A percentile compares a stretch with the other conserved stretches of the same genome.
These are phyloP conservation scores for Formica exsecta DNA, from an alignment of 1,140 invertebrate species.

Conservation along the genomic window DNA sequence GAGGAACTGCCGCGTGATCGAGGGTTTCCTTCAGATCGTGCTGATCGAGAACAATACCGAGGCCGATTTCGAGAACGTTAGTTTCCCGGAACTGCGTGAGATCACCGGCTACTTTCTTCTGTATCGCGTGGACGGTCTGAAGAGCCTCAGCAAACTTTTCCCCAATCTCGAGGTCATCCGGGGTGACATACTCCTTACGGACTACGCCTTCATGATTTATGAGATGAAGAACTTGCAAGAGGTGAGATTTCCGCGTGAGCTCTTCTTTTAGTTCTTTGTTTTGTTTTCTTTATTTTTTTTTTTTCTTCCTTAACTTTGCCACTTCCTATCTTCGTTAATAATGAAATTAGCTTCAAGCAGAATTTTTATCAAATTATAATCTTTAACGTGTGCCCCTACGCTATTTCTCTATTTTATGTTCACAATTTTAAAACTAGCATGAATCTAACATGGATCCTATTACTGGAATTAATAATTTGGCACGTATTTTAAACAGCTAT, in stretches of 20 bases:
- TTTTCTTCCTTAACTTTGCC: neutral
- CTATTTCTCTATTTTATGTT: no score
- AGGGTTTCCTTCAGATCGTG: constrained; percentile 90
- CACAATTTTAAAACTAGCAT: no score
- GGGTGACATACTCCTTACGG: constrained; percentile 89
- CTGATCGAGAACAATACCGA: constrained; percentile 87
- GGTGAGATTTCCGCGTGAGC: constrained; percentile 72
- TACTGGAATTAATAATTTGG: no score
- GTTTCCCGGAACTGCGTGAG: constrained; percentile 88
- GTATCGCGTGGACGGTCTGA: constrained; percentile 88
- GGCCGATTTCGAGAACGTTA: constrained; percentile 85
- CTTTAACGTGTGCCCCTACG: no score
- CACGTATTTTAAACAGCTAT: no score
- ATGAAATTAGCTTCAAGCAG: no score
- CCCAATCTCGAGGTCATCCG: constrained; percentile 92
- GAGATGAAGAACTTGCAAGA: constrained; percentile 87
- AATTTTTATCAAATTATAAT: no score
- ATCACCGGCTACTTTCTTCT: constrained; percentile 91
- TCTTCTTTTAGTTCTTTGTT: no score
- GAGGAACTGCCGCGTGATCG: constrained; percentile 89
- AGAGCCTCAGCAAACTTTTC: constrained; percentile 85
- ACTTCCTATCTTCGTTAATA: neutral
- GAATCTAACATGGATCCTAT: no score
- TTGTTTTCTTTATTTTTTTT: neutral
- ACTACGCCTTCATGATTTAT: constrained; percentile 91